These are phyloP conservation scores for Pogonocichla stellata DNA, from an alignment of 2,113 vertebrate genomes.

Conservation along the genomic window DNA sequence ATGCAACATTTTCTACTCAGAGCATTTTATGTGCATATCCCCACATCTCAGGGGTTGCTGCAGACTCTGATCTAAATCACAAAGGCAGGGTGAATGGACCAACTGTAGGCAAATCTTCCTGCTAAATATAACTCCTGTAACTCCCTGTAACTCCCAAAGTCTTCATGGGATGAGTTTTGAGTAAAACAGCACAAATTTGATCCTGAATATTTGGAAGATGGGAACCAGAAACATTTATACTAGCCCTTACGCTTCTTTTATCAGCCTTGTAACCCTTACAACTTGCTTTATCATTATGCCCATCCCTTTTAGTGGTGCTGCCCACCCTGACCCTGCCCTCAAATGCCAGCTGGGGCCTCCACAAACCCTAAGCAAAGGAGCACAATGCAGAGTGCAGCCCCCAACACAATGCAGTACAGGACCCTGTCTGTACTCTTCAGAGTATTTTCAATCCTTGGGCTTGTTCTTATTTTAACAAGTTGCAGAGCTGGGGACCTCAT, in stretches of 20 bases:
- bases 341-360: neutral
- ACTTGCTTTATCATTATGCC: neutral
- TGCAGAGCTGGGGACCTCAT: neutral
- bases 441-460: neutral
- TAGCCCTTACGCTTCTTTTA: neutral
- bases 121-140: neutral
- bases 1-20: neutral
- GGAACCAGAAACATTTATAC: neutral
- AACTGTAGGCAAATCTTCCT: neutral
- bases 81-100: neutral
- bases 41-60: neutral
- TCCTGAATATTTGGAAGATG: neutral
- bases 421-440: rapidly evolving
- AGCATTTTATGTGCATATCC: rapidly evolving
- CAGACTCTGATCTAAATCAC: neutral
- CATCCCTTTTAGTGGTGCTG: neutral
- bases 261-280: neutral
- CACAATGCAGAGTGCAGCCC: neutral
- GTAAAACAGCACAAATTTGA: neutral
- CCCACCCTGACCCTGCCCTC: neutral
- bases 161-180: neutral
- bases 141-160: neutral
- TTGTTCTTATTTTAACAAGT: neutral
- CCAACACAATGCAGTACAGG: rapidly evolving
- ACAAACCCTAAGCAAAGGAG: neutral